Percentiles rank a stretch among this genome's conserved stretches.
Conservation (phyloP, 2,888 invertebrate genomes). For the Plemyria rubiginata region DNA sequence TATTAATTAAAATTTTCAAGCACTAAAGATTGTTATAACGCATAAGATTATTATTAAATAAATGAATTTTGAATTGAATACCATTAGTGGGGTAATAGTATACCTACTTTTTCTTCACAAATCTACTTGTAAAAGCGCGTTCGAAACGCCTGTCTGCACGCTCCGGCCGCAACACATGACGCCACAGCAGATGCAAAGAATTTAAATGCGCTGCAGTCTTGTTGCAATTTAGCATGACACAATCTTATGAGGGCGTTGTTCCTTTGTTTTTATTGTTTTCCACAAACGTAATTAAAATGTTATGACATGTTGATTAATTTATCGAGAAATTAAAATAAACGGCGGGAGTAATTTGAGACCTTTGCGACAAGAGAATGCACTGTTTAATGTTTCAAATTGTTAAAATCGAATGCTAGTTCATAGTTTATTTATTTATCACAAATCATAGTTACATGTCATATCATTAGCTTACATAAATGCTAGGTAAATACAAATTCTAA, state of each 20-base stretch:
- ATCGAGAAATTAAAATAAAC: slow-evolving; percentile 4
- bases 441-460: no score
- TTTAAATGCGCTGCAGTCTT: slow-evolving; percentile 36
- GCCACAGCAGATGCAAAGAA: slow-evolving; percentile 41
- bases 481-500: no score
- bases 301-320: slow-evolving; percentile 9
- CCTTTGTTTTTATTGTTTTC: neutral
- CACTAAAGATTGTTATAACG: no score
- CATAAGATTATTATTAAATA: no score
- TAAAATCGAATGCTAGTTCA: no score
- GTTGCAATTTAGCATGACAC: slow-evolving; percentile 35
- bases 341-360: neutral
- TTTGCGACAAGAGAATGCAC: neutral
- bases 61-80: no score
- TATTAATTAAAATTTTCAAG: no score
- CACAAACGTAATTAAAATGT: slow-evolving; percentile 8
- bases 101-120: no score
- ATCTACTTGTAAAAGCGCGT: no score
- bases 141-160: slow-evolving; percentile 1
- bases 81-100: no score
- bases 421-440: no score
- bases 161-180: slow-evolving; percentile 29
- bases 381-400: neutral
- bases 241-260: slow-evolving; percentile 23
- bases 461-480: no score